These are phyloP conservation scores for Ciconia nigra DNA, from an alignment of 2,797 vertebrate genomes.

Conservation along the genomic window DNA sequence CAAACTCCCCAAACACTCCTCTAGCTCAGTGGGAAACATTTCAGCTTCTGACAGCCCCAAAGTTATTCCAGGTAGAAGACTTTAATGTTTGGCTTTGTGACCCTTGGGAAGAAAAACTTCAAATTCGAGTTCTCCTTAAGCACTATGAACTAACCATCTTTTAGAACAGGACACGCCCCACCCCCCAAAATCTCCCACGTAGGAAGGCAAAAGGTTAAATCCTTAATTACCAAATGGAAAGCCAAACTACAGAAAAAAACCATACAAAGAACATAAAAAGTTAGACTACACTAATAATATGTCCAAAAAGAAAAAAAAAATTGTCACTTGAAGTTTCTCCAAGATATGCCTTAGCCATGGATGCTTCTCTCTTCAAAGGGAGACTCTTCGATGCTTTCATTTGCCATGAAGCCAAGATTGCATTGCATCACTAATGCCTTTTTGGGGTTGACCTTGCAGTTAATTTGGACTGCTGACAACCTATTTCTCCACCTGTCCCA, in stretches of 20 bases:
- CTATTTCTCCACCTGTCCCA: background rate
- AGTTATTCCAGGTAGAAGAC: background rate
- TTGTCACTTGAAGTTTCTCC: background rate
- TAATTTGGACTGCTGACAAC: background rate
- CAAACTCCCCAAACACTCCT: background rate
- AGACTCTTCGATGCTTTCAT: background rate
- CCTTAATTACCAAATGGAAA: background rate
- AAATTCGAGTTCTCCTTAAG: background rate
- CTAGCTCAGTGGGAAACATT: background rate
- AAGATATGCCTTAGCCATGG: background rate
- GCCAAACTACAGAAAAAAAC: background rate
- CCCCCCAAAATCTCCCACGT: too few relatives aligned
- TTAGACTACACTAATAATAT: background rate
- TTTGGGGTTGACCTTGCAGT: background rate
- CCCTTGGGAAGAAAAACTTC: background rate
- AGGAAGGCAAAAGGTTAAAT: background rate
- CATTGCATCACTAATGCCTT: background rate
- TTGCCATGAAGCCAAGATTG: background rate
- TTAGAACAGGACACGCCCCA: background rate
- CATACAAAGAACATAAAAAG: background rate
- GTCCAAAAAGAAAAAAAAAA: background rate
- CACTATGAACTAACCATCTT: background rate
- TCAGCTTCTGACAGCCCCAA: background rate
- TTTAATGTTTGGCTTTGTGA: background rate
- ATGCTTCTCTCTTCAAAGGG: background rate